phyloP scores from a whole-genome alignment of 1,140 invertebrate genomes.

The Drosophila obscura region DNA sequence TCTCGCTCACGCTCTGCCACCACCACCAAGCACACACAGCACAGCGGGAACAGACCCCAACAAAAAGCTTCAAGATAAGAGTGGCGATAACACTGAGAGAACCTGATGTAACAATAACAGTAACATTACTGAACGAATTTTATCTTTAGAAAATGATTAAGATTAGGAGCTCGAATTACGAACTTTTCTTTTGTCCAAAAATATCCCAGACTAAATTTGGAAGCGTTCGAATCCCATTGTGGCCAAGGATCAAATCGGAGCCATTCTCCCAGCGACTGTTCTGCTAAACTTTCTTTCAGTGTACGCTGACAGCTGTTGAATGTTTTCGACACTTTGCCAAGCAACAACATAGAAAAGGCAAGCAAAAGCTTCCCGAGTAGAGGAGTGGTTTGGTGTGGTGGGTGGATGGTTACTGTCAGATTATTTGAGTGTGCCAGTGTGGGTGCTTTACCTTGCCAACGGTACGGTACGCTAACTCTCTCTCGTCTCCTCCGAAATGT shows the following conservation, averaged over 20 bases:
- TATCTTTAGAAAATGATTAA: no score
- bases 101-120: background rate
- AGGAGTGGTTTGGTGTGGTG: slow-evolving; percentile 13
- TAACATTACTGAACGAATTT: no score
- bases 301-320: slow-evolving; percentile 69
- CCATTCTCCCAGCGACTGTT: slow-evolving; percentile 10
- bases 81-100: slow-evolving; percentile 27
- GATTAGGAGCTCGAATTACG: no score
- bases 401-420: background rate
- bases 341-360: slow-evolving; percentile 45
- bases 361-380: slow-evolving; percentile 56
- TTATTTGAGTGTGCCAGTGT: slow-evolving; percentile 16
- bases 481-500: slow-evolving; percentile 9
- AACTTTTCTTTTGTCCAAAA: no score
- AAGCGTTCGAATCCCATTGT: slow-evolving; percentile 5
- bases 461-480: slow-evolving; percentile 8
- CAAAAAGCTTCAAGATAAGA: slow-evolving; percentile 48
- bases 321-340: slow-evolving; percentile 63
- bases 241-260: slow-evolving; percentile 14
- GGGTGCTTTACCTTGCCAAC: slow-evolving; percentile 37
- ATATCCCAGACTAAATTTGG: slow-evolving; percentile 1
- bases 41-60: slow-evolving; percentile 9
- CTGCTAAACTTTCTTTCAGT: slow-evolving; percentile 10
- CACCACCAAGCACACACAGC: slow-evolving; percentile 22
- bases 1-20: slow-evolving; percentile 23